A percentile compares a stretch with the other conserved stretches of the same genome.
phyloP scores from a whole-genome alignment of 2,113 vertebrate species.

The Gallinago paraguaiae region DNA sequence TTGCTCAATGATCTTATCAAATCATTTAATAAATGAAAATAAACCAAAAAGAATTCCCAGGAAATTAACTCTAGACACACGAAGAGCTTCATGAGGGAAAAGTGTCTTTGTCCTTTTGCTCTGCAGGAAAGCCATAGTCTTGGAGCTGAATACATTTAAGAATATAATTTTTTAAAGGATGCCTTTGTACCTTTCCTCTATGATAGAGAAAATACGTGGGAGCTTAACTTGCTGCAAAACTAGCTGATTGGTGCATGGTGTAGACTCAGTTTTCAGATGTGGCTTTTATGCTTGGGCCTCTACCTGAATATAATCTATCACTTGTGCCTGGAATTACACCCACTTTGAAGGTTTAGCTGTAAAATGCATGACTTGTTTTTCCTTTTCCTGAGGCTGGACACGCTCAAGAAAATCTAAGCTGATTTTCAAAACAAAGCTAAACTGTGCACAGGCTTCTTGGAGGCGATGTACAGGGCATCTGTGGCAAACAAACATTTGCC shows the following conservation, averaged over 20 bases:
- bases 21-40: neutral
- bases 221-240: neutral
- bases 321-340: neutral
- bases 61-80: neutral
- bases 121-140: neutral
- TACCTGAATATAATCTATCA: neutral
- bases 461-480: fast-evolving
- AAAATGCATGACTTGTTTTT: neutral
- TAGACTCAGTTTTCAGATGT: neutral
- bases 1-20: neutral
- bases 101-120: neutral
- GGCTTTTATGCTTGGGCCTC: neutral
- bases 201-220: neutral
- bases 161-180: neutral
- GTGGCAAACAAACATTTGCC: neutral
- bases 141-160: neutral
- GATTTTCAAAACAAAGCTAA: neutral
- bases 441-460: neutral
- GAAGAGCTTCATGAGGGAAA: neutral
- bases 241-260: neutral
- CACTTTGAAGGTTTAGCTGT: neutral
- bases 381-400: neutral
- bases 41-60: neutral
- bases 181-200: neutral
- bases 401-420: neutral